These are phyloP conservation scores for Syngnathus floridae DNA, from an alignment of 2,113 vertebrate species.

Conservation along the genomic window DNA sequence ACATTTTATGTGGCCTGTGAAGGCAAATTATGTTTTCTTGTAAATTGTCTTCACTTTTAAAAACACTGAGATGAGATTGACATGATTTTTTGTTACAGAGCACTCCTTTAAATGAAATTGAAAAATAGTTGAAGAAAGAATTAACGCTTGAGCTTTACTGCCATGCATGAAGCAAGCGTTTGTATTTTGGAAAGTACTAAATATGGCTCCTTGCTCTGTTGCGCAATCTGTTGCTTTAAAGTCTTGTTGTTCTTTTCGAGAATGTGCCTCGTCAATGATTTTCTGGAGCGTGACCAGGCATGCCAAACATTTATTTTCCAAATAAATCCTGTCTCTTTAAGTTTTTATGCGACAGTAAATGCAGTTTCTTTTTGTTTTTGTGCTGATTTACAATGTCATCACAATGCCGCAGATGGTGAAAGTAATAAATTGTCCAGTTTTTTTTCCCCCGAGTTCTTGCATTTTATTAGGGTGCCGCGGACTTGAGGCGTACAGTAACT, in stretches of 20 bases:
- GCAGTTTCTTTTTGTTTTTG: background rate
- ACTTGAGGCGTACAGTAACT: constrained; percentile 15
- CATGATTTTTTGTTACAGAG: too few relatives aligned
- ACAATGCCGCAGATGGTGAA: background rate
- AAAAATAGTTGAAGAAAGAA: too few relatives aligned
- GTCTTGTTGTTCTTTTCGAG: background rate
- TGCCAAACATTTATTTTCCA: background rate
- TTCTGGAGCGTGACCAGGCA: background rate
- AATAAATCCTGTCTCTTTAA: background rate
- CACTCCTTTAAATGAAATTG: too few relatives aligned
- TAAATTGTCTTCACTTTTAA: constrained; percentile 21
- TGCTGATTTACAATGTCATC: background rate
- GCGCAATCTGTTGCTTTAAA: background rate
- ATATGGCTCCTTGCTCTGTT: background rate
- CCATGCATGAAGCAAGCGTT: background rate
- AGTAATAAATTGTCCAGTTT: background rate
- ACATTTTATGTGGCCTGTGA: too few relatives aligned
- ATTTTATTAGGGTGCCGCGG: background rate
- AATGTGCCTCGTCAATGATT: background rate
- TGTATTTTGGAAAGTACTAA: background rate
- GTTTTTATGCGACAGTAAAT: background rate
- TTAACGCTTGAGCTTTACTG: background rate
- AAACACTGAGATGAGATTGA: too few relatives aligned
- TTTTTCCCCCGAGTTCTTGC: background rate
- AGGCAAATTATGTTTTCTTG: too few relatives aligned